Conservation (phyloP, 2,797 vertebrate species). For the Micropoecilia bifurca region DNA sequence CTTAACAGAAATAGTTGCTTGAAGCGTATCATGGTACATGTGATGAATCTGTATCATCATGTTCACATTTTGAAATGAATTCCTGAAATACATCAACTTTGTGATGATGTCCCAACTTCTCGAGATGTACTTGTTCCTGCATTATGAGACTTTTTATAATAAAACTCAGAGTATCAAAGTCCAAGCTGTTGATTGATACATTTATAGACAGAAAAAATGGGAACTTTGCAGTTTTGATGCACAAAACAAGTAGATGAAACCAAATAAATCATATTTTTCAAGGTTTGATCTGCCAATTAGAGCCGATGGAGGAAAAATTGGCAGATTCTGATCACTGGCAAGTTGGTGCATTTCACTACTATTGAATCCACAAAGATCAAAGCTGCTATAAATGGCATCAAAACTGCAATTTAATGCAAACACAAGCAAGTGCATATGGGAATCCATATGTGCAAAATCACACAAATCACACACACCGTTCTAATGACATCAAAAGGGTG, state of each 20-base stretch:
- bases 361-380: conserved; percentile 13
- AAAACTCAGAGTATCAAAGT: neutral
- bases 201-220: neutral
- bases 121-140: neutral
- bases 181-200: neutral
- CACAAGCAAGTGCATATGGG: conserved; percentile 7
- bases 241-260: neutral
- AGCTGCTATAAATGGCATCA: conserved; percentile 6
- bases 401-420: conserved; percentile 18
- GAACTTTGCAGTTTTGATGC: neutral
- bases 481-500: neutral
- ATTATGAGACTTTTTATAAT: neutral
- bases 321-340: neutral
- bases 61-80: neutral
- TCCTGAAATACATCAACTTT: neutral
- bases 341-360: conserved; percentile 26
- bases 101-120: too few species aligned
- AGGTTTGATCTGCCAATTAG: neutral
- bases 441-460: neutral
- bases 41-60: neutral
- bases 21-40: neutral
- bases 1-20: neutral
- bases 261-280: neutral
- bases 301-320: neutral
- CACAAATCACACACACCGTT: conserved; percentile 12